A percentile compares a stretch with the other conserved stretches of the same genome.
Conservation (phyloP, 2,888 invertebrate species). For the Leptogaster cylindrica region DNA sequence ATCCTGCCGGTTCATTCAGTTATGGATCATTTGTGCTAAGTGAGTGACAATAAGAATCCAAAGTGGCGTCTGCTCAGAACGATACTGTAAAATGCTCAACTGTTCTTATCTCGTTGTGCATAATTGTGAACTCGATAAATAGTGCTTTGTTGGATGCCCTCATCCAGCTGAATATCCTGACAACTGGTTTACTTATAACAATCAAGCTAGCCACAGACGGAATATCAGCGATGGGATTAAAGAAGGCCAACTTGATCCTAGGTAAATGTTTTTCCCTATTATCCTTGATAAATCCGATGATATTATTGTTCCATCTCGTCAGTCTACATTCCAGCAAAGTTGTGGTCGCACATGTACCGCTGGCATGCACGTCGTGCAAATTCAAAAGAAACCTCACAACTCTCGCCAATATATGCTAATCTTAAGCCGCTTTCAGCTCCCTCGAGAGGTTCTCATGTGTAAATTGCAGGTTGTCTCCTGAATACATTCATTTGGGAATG, state of each 20-base stretch:
- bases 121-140: slow-evolving; percentile 49
- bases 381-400: not conserved
- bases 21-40: slow-evolving; percentile 9
- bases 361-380: not conserved
- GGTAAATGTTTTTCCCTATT: slow-evolving; percentile 40
- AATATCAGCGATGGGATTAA: slow-evolving; percentile 49
- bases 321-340: no score
- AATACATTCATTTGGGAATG: no score
- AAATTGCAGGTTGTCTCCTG: no score
- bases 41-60: slow-evolving; percentile 38
- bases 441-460: no score
- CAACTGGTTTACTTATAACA: slow-evolving; percentile 48
- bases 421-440: not conserved
- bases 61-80: slow-evolving; percentile 48
- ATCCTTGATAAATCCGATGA: not conserved
- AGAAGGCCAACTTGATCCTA: slow-evolving; percentile 47
- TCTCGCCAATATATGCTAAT: not conserved
- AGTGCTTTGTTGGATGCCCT: slow-evolving; percentile 47
- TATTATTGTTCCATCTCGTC: no score
- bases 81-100: slow-evolving; percentile 49
- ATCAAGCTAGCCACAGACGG: slow-evolving; percentile 48
- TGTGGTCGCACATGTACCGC: no score
- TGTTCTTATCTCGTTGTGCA: slow-evolving; percentile 49
- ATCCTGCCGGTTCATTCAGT: not conserved
- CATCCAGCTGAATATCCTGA: slow-evolving; percentile 48